A percentile compares a stretch with the other conserved stretches of the same genome.
Conservation (phyloP, 1,140 invertebrate genomes). For the Bombus impatiens region DNA sequence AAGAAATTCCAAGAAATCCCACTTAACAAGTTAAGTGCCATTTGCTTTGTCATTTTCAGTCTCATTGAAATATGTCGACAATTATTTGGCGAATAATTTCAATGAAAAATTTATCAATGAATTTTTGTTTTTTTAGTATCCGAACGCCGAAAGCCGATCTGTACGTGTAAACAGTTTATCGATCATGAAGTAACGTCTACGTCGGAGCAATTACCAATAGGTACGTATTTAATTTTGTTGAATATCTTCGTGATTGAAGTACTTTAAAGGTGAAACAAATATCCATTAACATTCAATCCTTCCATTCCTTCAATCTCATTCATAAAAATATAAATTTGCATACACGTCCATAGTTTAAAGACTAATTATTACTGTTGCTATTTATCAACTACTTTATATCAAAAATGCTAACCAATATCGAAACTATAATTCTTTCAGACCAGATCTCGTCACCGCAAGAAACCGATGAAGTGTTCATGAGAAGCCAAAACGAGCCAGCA, state of each 20-base stretch:
- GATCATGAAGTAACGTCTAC: slow-evolving; percentile 33
- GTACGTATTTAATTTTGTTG: slow-evolving; percentile 30
- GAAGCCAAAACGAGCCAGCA: not conserved
- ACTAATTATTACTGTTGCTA: too few species aligned
- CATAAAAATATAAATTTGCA: too few species aligned
- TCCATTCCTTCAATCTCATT: too few species aligned
- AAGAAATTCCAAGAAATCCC: not conserved
- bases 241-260: not conserved
- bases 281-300: too few species aligned
- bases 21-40: not conserved
- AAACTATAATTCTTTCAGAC: too few species aligned
- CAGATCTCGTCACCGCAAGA: fast-evolving
- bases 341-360: too few species aligned
- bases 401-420: too few species aligned
- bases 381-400: too few species aligned
- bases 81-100: not conserved
- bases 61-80: not conserved
- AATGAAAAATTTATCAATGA: too few species aligned
- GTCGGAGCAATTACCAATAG: not conserved
- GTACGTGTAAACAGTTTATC: slow-evolving; percentile 8
- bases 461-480: not conserved
- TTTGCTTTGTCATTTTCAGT: not conserved
- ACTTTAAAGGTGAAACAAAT: too few species aligned
- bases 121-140: slow-evolving; percentile 26
- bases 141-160: fast-evolving